Percentiles rank a stretch among this genome's conserved stretches.
Evolutionary conservation across 1,140 invertebrate genomes (phyloP).

Genomic region (Aphelenchoides avenae): DNA sequence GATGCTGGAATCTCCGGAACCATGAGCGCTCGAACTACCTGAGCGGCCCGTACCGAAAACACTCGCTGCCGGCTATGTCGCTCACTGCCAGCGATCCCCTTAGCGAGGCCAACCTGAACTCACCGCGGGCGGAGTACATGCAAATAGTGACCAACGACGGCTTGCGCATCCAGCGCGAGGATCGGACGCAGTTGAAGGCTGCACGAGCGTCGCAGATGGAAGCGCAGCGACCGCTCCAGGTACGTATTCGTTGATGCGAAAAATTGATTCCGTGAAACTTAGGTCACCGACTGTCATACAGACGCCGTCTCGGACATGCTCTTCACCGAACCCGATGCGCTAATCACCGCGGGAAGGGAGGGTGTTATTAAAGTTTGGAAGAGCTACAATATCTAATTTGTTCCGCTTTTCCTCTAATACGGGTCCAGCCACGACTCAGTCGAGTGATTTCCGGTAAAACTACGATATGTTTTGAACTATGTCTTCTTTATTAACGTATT

Average conservation of each 20-base stretch:
- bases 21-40: conserved; percentile 41
- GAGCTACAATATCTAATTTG: conserved; percentile 7
- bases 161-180: conserved; percentile 14
- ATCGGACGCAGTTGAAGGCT: conserved; percentile 18
- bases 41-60: conserved; percentile 43
- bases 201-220: neutral
- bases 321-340: conserved; percentile 35
- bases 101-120: conserved; percentile 12
- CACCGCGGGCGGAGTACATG: conserved; percentile 15
- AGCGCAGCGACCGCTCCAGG: conserved; percentile 5
- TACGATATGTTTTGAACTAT: neutral
- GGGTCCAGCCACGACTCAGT: neutral
- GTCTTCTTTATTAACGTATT: neutral
- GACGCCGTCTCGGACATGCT: conserved; percentile 40
- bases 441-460: neutral
- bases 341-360: conserved; percentile 39
- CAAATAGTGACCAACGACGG: conserved; percentile 16
- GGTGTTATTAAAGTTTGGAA: conserved; percentile 48
- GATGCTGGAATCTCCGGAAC: conserved; percentile 38
- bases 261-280: conserved; percentile 19
- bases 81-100: conserved; percentile 14
- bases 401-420: too few species aligned
- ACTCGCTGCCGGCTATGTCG: conserved; percentile 15
- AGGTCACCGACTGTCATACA: conserved; percentile 31
- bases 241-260: conserved; percentile 5